Base-by-base conservation (phyloP, 2,797 vertebrate genomes). In the Furcifer pardalis region DNA sequence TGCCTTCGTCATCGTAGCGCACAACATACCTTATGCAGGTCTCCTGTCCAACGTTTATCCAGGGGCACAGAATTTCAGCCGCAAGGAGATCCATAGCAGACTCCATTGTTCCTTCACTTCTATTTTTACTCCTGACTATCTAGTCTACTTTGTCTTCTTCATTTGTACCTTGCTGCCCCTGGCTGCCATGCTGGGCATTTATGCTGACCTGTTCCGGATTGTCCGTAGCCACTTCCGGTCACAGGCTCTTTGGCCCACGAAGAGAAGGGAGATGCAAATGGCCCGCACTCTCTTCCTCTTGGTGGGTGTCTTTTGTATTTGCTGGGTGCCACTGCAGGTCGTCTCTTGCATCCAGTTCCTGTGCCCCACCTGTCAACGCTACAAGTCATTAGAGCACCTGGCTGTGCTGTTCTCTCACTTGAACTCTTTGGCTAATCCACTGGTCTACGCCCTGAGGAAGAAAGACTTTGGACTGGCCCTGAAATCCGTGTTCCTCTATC, bases 21-120 rank as follows among this genome's bases (percentile, higher is more conserved):
- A 87, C 60, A 88, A 94, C 65, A 92, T 96, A 44, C 96, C 96
- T 3, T 96, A 96, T 0, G 94, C 94, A 23, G 96, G 96, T 9
- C 97, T 97, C 89, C 92, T 97, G 79, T 96, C 96, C 37, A 96
- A 96, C 92, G 97, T 96, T 79, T 95, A 96, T 19, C 87, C 94
- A 78, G 93, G 95, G 37, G 94, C 95, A 84, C 76, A 81, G 40
- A 95, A 96, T 79, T 94, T 95, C 81, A 97, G 92, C 52, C 96
- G 95, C 0, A 92, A 93, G 1, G 91, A 95, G 75, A 93, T 95
- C 80, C 96, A 96, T 56, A 89, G 94, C 23, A 95, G 93, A 79
- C 96, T 92, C 0, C 89, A 94, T 35, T 97, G 97, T 1, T 95
- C 96, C 21, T 85, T 94, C 1, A 96, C 96, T 84, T 92, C 89